Evolutionary conservation across 2,113 vertebrate species (phyloP), one percentile per base, ranked within the genome.

Genomic region (Toxostoma redivivum): DNA sequence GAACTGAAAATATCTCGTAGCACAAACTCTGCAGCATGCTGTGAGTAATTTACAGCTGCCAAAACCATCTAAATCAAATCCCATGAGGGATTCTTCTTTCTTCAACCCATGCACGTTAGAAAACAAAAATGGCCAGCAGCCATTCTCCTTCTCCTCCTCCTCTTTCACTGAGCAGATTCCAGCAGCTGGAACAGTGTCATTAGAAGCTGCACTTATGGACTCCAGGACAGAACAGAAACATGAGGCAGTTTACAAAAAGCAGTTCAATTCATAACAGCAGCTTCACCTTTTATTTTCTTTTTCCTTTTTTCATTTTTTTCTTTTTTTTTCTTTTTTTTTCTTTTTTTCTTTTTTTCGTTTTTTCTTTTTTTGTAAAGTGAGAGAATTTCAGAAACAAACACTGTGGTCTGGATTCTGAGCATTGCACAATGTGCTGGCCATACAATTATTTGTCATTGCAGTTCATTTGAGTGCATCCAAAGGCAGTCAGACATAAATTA

Each of bases 11-110:
- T 94, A 96, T 95, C 95, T 94, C 61, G 1, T 69, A 94, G 90
- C 88, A 77, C 64, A 94, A 94, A 86, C 86, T 90, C 88, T 60
- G 81, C 94, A 94, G 86, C 97, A 94, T 82, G 94, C 97, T 96
- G 96, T 77, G 94, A 95, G 96, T 87, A 93, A 96, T 95, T 97
- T 95, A 96, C 94, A 96, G 96, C 96, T 97, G 97, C 96, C 97
- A 97, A 97, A 97, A 88, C 72, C 90, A 92, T 96, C 94, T 84
- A 87, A 96, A 94, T 84, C 94, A 81, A 95, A 88, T 93, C 95
- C 94, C 96, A 81, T 1, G 54, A 77, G 95, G 77, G 86, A 94
- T 88, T 93, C 71, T 91, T 96, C 94, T 95, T 96, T 96, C 95
- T 97, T 90, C 83, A 71, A 86, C 50, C 76, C 94, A 83, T 92